Percentiles rank a stretch among this genome's conserved stretches.
These are phyloP conservation scores for Corythoichthys intestinalis DNA, from an alignment of 2,113 vertebrate species.

Conservation along the genomic window DNA sequence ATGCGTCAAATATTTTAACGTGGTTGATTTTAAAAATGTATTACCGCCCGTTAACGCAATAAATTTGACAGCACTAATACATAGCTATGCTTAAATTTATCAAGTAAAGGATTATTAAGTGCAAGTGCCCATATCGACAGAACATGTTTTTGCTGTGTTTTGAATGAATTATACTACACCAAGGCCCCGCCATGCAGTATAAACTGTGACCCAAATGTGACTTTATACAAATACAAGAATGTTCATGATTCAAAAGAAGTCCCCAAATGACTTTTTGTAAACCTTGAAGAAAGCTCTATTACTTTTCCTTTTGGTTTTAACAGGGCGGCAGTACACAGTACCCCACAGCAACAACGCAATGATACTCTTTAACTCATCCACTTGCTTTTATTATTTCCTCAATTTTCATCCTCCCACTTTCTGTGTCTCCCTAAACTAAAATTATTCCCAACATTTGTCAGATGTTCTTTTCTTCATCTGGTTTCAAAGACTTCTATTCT, in stretches of 20 bases:
- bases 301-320: constrained; percentile 40
- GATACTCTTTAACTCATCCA: constrained; percentile 40
- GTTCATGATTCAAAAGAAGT: constrained; percentile 17
- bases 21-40: too few relatives aligned
- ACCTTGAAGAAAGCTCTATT: constrained; percentile 41
- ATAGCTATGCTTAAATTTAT: too few relatives aligned
- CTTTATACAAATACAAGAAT: constrained; percentile 26
- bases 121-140: too few relatives aligned
- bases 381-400: constrained; percentile 30
- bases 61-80: too few relatives aligned
- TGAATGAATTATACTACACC: neutral
- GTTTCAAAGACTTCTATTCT: constrained; percentile 34
- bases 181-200: neutral
- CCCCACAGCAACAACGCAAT: constrained; percentile 31
- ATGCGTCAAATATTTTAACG: too few relatives aligned
- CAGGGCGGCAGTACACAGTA: constrained; percentile 47
- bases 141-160: too few relatives aligned
- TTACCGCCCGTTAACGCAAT: too few relatives aligned
- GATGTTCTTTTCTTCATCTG: constrained; percentile 30
- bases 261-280: constrained; percentile 37
- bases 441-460: constrained; percentile 38
- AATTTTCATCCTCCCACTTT: constrained; percentile 30
- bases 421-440: constrained; percentile 51
- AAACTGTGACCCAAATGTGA: constrained; percentile 2
- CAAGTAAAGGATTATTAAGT: too few relatives aligned